Percentiles rank a stretch among this genome's conserved stretches.
Evolutionary conservation across 2,888 invertebrate genomes (phyloP).

Genomic region (Zygogramma bicolorata): DNA sequence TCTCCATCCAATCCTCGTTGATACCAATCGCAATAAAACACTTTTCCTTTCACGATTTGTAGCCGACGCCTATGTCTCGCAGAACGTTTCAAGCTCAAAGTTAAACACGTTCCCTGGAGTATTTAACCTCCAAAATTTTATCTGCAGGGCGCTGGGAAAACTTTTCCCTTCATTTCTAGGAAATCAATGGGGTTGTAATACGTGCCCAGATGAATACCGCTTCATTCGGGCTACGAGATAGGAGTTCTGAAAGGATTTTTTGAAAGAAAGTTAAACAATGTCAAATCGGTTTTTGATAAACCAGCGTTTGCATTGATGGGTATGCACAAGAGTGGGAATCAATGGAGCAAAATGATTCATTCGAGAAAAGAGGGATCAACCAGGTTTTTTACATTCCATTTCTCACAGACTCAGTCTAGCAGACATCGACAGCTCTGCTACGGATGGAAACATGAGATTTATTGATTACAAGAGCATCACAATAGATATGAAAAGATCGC

Average conservation of each 20-base stretch:
- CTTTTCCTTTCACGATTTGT: background rate
- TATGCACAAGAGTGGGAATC: too few relatives aligned
- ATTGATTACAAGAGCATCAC: too few relatives aligned
- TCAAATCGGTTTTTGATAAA: background rate
- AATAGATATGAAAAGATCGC: too few relatives aligned
- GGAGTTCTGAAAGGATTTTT: background rate
- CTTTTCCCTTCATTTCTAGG: slow-evolving; percentile 26
- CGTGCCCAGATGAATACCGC: background rate
- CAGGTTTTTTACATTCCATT: too few relatives aligned
- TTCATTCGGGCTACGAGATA: background rate
- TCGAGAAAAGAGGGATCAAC: too few relatives aligned
- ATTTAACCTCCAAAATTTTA: slow-evolving; percentile 31
- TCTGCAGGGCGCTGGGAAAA: slow-evolving; percentile 27
- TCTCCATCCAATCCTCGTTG: background rate
- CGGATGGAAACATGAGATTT: too few relatives aligned
- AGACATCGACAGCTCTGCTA: too few relatives aligned
- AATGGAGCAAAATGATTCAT: too few relatives aligned
- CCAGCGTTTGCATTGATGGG: background rate
- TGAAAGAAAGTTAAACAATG: background rate
- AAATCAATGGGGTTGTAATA: slow-evolving; percentile 29
- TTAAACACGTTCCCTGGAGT: slow-evolving; percentile 27
- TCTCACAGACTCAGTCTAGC: too few relatives aligned
- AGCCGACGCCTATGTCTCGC: background rate
- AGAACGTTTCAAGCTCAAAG: slow-evolving; percentile 1
- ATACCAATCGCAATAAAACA: background rate